phyloP scores from a whole-genome alignment of 2,888 invertebrate species.

The Tachina fera region DNA sequence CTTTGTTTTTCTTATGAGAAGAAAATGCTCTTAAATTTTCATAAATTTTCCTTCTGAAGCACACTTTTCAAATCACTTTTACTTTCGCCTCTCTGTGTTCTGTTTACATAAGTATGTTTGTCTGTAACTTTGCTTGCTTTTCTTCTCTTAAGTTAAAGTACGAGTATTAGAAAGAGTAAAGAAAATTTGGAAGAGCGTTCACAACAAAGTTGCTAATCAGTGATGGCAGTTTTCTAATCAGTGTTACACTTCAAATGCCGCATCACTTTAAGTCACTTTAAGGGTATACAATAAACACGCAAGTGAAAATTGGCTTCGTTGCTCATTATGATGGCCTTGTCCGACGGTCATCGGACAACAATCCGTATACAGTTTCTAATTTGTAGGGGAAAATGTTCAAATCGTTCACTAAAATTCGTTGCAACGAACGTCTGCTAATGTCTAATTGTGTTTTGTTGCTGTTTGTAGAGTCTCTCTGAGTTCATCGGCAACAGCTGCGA shows the following conservation, averaged over 20 bases:
- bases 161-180: neutral
- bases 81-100: slow-evolving; percentile 41
- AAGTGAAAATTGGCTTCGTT: no score
- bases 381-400: neutral
- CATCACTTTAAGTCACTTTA: no score
- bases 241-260: no score
- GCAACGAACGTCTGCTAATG: neutral
- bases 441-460: neutral
- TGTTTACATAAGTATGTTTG: no score
- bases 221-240: no score
- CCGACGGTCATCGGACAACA: no score
- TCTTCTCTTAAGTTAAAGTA: neutral
- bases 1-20: neutral
- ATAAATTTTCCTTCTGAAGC: neutral
- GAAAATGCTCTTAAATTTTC: slow-evolving; percentile 10
- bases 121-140: neutral
- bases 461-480: neutral
- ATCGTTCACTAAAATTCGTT: neutral
- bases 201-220: neutral
- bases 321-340: no score
- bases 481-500: neutral
- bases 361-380: neutral
- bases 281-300: no score
- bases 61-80: slow-evolving; percentile 56
- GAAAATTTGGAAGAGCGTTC: slow-evolving; percentile 5